Conservation (phyloP, 2,888 invertebrate species). For the Cyaniris semiargus region DNA sequence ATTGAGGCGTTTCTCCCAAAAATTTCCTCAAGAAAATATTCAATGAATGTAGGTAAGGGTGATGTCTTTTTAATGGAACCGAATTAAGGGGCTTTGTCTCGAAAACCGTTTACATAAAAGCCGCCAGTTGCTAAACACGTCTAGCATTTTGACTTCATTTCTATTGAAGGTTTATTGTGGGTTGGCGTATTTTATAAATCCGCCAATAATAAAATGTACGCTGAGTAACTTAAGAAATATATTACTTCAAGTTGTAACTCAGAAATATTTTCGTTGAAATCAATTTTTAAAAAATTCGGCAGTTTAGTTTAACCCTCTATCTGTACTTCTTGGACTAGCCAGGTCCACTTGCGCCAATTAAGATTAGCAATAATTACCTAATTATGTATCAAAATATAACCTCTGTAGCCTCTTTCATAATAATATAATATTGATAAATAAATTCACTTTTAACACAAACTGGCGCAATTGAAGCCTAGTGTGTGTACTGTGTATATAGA, state of each 20-base stretch:
- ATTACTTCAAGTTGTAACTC: background rate
- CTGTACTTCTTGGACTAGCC: background rate
- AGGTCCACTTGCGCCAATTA: no score
- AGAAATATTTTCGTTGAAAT: constrained; percentile 10
- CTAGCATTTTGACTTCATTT: constrained; percentile 13
- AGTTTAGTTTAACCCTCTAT: background rate
- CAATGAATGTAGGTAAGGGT: constrained; percentile 58
- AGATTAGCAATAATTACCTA: no score
- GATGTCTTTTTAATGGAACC: constrained; percentile 63
- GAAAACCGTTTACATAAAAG: constrained; percentile 36
- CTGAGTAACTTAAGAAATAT: background rate
- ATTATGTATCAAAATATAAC: no score
- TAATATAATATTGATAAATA: no score
- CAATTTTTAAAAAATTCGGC: background rate
- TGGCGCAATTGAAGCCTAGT: no score
- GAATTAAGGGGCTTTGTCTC: constrained; percentile 50
- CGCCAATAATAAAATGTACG: background rate
- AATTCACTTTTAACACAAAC: no score
- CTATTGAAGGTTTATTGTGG: constrained; percentile 1
- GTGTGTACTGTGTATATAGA: no score
- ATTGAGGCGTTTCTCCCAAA: constrained; percentile 68
- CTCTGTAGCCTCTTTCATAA: no score
- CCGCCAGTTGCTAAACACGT: constrained; percentile 44
- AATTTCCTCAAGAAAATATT: constrained; percentile 59
- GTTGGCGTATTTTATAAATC: background rate